phyloP scores from a whole-genome alignment of 1,140 invertebrate species.

The Rhopalosiphum maidis region DNA sequence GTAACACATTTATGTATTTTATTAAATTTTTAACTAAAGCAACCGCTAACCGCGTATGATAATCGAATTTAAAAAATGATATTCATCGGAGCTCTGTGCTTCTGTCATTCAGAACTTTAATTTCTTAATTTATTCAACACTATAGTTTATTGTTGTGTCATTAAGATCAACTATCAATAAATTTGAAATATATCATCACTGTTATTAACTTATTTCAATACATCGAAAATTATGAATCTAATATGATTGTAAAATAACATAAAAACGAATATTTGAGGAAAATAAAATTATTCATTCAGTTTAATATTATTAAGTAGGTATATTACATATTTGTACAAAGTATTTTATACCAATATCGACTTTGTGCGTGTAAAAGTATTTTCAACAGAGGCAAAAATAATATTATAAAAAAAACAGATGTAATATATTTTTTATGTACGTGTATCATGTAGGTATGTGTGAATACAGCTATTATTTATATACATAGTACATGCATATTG shows the following conservation, averaged over 20 bases:
- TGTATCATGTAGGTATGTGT: not conserved
- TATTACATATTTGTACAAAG: not conserved
- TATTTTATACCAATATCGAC: not conserved
- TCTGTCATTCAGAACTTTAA: not conserved
- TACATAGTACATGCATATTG: not conserved
- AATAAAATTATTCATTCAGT: not conserved
- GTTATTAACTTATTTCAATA: not conserved
- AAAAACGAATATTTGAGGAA: not conserved
- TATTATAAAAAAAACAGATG: not conserved
- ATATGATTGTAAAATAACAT: not conserved
- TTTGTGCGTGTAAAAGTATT: not conserved
- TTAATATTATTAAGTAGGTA: not conserved
- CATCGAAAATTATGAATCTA: not conserved
- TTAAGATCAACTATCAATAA: not conserved
- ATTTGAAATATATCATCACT: not conserved
- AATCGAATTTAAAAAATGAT: not conserved
- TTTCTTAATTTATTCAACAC: not conserved
- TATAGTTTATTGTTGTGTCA: not conserved
- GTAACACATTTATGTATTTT: not conserved
- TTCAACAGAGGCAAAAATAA: not conserved
- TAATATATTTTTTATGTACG: not conserved
- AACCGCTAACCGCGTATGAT: not conserved
- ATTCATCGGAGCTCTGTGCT: not conserved
- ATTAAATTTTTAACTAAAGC: not conserved
- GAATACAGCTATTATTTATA: conserved; percentile 28